Base-by-base conservation (phyloP, 2,888 invertebrate genomes). In the Brachyptera risi region DNA sequence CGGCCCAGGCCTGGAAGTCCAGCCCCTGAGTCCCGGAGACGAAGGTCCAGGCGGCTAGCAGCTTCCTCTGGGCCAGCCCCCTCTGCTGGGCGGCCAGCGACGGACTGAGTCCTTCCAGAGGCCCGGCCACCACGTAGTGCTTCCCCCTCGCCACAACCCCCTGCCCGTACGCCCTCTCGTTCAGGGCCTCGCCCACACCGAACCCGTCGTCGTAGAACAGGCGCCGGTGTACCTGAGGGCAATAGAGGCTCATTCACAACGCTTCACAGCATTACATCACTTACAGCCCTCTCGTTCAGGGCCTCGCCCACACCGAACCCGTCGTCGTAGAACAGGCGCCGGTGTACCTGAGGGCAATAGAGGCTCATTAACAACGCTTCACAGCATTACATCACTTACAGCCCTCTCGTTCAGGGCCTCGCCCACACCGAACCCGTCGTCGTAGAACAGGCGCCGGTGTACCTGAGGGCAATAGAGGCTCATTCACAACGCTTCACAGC, bases 241-340 rank as follows among this genome's bases (percentile, higher is more conserved):
- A n/a, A n/a, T n/a, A n/a, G n/a, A n/a, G n/a, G n/a, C n/a, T n/a
- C n/a, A n/a, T n/a, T n/a, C n/a, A n/a, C n/a, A n/a, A n/a, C n/a
- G n/a, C n/a, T n/a, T n/a, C n/a, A n/a, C n/a, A n/a, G n/a, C n/a
- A n/a, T n/a, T n/a, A n/a, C n/a, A n/a, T n/a, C n/a, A n/a, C n/a
- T n/a, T n/a, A n/a, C n/a, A n/a, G 83, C 86, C 0, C 81, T 80
- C 75, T 99, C 98, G 69, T 96, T 91, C 0, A 98, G 74, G 0
- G 95, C 85, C 75, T 98, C 97, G 0, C 81, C 90, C 0, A 98
- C 96, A 0, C 98, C 98, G 69, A 94, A 93, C 0, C 87, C 88
- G 73, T 99, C 98, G 68, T 99, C 98, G 58, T 82, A 80, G 1
- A 94, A 71, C 19, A 92, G 75, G 44, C 94, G 80, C 59, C 98